phyloP scores from a whole-genome alignment of 92 coral and sea anemone genomes.

The Parazoanthus atlanticus region DNA sequence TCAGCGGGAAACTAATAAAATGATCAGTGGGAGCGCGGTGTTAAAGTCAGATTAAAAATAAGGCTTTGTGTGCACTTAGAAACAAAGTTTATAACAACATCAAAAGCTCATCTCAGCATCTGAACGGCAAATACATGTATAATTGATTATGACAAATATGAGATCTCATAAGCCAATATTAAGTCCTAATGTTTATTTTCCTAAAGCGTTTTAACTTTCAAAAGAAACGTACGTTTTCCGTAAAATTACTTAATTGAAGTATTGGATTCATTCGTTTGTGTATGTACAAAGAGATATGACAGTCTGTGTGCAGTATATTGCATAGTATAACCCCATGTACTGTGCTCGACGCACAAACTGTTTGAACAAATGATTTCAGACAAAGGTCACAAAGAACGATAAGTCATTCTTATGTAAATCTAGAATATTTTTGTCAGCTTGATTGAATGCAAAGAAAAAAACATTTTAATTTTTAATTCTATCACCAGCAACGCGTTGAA shows the following conservation, averaged over 20 bases:
- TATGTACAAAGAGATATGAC: neutral
- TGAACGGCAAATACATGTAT: neutral
- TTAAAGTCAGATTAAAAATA: neutral
- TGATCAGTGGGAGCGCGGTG: neutral
- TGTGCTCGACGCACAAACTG: neutral
- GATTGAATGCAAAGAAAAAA: conserved; percentile 17
- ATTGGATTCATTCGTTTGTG: conserved; percentile 12
- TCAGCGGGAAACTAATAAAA: neutral
- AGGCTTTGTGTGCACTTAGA: too few relatives aligned
- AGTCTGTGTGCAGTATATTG: neutral
- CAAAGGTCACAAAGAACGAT: conserved; percentile 20
- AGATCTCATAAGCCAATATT: neutral
- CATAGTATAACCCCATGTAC: neutral
- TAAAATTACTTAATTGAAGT: neutral
- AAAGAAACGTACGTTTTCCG: neutral
- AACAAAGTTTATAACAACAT: neutral
- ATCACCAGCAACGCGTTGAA: neutral
- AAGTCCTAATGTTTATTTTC: neutral
- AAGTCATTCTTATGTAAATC: conserved; percentile 30
- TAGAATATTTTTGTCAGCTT: conserved; percentile 24
- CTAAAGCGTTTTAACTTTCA: neutral
- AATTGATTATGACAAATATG: neutral
- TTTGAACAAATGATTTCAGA: conserved; percentile 7
- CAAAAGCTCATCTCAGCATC: neutral
- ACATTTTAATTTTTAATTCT: conserved; percentile 24